Base-by-base conservation (phyloP, 1,140 invertebrate species). In the Hyles vespertilio region DNA sequence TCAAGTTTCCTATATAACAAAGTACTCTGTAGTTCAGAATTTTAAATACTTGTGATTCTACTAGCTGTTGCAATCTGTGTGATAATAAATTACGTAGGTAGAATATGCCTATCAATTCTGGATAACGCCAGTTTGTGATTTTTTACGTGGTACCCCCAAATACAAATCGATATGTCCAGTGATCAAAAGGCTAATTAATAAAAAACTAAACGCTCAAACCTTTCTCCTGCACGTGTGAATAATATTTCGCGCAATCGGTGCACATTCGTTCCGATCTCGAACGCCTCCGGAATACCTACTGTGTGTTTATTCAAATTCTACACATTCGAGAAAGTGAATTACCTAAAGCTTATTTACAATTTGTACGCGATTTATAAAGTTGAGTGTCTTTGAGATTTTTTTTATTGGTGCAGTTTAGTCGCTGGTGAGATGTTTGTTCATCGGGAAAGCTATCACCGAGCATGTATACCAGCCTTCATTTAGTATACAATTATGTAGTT, bases 311-410 rank as follows among this genome's bases (percentile, higher is more conserved):
- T 72, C 53, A 72, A 69, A 74, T 69, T 61, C 40, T 44, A 32
- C 44, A 60, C 51, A 67, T 45, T 58, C 61, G 70, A 63, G 72
- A 74, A 74, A 74, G 69, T 68, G 59, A 66, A 65, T 67, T 65
- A 67, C 63, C 56, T 56, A 46, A 34, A 56, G 44, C 6, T 3
- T 33, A 51, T 8, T 32, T 51, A 33, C n/a, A 33, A 33, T 51
- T 51, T 51, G 34, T 32, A 8, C 49, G 32, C 12, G 6, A 33
- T 51, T 51, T 32, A 7, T 51, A 32, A 9, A 32, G 32, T n/a
- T 8, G 5, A 8, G 12, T 50, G 12, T 50, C 46, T 5, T n/a
- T 10, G 46, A 5, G 10, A 10, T 47, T 47, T 32, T 5, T 49
- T 49, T 49, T 7, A 49, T 32, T 49, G 47, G 32, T 4, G n/a